A percentile compares a stretch with the other conserved stretches of the same genome.
Evolutionary conservation across 2,888 invertebrate genomes (phyloP).

Genomic region (Scotopteryx bipunctaria): DNA sequence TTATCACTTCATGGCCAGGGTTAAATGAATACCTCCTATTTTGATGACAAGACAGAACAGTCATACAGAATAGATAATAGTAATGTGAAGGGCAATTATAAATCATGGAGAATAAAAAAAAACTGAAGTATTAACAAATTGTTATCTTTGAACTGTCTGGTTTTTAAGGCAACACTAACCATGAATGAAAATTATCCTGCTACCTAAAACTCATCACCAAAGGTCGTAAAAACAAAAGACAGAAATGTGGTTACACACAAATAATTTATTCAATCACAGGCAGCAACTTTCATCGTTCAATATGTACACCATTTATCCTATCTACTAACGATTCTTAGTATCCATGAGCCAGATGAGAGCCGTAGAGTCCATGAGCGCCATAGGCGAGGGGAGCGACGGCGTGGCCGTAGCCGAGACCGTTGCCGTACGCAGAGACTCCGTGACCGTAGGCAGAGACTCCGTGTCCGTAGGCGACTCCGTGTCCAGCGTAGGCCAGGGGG

Average conservation of each 20-base stretch:
- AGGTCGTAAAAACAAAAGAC: slow-evolving; percentile 5
- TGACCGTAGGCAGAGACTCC: slow-evolving; percentile 24
- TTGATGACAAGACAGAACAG: too few relatives aligned
- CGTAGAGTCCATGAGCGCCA: slow-evolving; percentile 51
- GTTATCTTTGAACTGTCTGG: too few relatives aligned
- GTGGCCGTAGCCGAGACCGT: slow-evolving; percentile 42
- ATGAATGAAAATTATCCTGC: too few relatives aligned
- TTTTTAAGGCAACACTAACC: too few relatives aligned
- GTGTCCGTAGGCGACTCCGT: slow-evolving; percentile 37
- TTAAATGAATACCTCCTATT: too few relatives aligned
- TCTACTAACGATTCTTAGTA: slow-evolving; percentile 44
- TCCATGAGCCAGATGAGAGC: slow-evolving; percentile 43
- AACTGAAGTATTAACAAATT: too few relatives aligned
- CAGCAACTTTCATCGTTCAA: slow-evolving; percentile 45
- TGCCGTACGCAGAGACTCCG: slow-evolving; percentile 40
- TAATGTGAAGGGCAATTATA: too few relatives aligned
- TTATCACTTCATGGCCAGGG: not conserved
- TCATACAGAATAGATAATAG: too few relatives aligned
- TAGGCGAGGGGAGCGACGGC: slow-evolving; percentile 43
- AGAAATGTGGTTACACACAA: slow-evolving; percentile 22
- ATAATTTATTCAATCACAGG: slow-evolving; percentile 40
- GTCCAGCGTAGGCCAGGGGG: slow-evolving; percentile 37
- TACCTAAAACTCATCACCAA: too few relatives aligned
- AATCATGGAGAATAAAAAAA: too few relatives aligned
- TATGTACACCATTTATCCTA: slow-evolving; percentile 29